Evolutionary conservation across 2,113 vertebrate species (phyloP).

Genomic region (Clarias batrachus): DNA sequence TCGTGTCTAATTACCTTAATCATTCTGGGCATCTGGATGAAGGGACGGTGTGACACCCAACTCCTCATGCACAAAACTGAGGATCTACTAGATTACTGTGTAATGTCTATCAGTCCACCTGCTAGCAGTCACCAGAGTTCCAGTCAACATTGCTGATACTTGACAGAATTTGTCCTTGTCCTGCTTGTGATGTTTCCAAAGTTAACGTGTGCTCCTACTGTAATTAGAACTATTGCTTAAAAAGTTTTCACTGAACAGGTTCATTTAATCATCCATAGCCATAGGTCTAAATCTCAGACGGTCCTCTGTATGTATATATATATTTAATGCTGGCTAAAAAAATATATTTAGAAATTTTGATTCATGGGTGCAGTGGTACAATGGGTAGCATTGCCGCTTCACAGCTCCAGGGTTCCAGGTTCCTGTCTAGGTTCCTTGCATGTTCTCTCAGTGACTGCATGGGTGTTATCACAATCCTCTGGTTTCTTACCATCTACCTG

Average conservation of each 20-base stretch:
- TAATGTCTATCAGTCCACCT: background rate
- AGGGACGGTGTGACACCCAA: constrained; percentile 8
- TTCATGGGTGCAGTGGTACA: background rate
- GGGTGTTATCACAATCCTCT: background rate
- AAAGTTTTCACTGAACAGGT: background rate
- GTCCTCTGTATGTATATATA: background rate
- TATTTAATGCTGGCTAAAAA: background rate
- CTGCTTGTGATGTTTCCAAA: background rate
- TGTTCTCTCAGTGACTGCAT: background rate
- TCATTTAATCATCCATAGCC: too few species aligned
- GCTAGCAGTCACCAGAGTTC: background rate
- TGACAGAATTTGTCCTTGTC: background rate
- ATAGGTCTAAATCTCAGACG: background rate
- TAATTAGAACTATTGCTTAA: background rate
- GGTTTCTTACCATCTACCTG: background rate
- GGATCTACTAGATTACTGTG: background rate
- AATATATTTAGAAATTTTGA: background rate
- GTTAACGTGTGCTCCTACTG: background rate
- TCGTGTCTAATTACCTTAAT: constrained; percentile 49
- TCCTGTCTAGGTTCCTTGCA: background rate
- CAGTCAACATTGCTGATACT: background rate
- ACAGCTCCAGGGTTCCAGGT: background rate
- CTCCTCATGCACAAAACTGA: background rate
- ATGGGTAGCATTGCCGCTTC: background rate
- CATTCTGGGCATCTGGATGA: constrained; percentile 17